A percentile compares a stretch with the other conserved stretches of the same genome.
Evolutionary conservation across 2,797 vertebrate species (phyloP).

Genomic region (Prionace glauca): DNA sequence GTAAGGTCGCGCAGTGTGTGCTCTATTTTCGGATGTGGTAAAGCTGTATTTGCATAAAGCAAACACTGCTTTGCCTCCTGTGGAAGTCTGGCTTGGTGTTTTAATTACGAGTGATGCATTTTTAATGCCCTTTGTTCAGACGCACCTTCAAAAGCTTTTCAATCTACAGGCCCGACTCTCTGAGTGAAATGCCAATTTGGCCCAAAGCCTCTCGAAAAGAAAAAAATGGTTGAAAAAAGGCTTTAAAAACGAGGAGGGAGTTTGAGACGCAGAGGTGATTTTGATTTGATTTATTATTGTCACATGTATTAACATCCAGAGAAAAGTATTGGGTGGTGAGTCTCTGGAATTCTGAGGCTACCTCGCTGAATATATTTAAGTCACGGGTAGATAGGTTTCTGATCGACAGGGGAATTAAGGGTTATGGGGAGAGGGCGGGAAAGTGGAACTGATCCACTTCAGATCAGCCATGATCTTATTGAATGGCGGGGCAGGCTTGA

Average conservation of each 20-base stretch:
- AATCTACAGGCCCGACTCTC: neutral
- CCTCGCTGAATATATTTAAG: too few relatives aligned
- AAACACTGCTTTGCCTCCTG: neutral
- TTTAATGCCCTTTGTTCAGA: constrained; percentile 1
- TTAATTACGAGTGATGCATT: constrained; percentile 6
- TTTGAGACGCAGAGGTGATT: neutral
- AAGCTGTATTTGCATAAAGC: neutral
- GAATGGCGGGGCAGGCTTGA: too few relatives aligned
- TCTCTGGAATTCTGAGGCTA: too few relatives aligned
- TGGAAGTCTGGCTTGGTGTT: neutral
- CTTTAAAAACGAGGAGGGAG: neutral
- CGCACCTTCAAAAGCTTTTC: neutral
- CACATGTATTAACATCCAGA: too few relatives aligned
- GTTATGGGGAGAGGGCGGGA: too few relatives aligned
- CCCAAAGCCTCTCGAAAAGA: neutral
- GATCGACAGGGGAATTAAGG: too few relatives aligned
- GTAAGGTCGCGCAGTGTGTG: neutral
- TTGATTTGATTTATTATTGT: too few relatives aligned
- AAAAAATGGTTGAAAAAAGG: neutral
- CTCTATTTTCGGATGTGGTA: neutral
- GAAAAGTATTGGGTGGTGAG: too few relatives aligned
- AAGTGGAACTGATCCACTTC: too few relatives aligned
- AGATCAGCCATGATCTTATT: too few relatives aligned
- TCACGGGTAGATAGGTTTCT: too few relatives aligned
- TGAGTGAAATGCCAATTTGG: neutral